Base-by-base conservation (phyloP, 1,140 invertebrate species). In the Aplysia californica region DNA sequence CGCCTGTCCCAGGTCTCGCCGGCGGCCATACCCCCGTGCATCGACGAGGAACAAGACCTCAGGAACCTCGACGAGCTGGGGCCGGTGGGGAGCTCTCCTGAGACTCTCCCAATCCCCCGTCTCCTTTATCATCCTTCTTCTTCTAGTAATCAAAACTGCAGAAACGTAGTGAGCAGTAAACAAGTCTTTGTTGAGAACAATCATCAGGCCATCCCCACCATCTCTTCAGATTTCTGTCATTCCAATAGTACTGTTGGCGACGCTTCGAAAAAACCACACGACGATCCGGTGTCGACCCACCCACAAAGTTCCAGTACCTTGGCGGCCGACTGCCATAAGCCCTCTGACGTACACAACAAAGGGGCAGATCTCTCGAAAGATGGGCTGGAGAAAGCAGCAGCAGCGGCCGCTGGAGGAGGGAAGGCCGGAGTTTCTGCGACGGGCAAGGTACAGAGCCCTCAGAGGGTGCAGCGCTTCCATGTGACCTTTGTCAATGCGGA, bases 391-490 rank as follows among this genome's bases (percentile, higher is more conserved):
- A 15, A 15, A 50, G n/a, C 44, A 50, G n/a, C n/a, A 50, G 44
- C 44, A 50, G 44, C 44, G 44, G 10, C 44, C 10, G n/a, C 44
- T 50, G 10, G n/a, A n/a, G n/a, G n/a, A n/a, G n/a, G n/a, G n/a
- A n/a, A n/a, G 10, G 44, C 44, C n/a, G 44, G 44, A 15, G 10
- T 50, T 50, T 50, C 44, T n/a, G 10, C 44, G 10, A 50, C 44
- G 21, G 68, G 5, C 23, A 23, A 72, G 33, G 38, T 58, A 39
- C 55, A 72, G 15, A 39, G 18, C 56, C 70, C 70, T 23, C 39
- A 61, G 1, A 72, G 18, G 29, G 70, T 72, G 23, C 70, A 72
- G 56, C 55, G 70, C 5, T 72, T 72, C 41, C 70, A 72, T 31
- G 70, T 72, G 1, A 61, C 70, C 31, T 64, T 61, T 61, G 58